Conservation (phyloP, 2,113 vertebrate genomes). For the Pseudorasbora parva region DNA sequence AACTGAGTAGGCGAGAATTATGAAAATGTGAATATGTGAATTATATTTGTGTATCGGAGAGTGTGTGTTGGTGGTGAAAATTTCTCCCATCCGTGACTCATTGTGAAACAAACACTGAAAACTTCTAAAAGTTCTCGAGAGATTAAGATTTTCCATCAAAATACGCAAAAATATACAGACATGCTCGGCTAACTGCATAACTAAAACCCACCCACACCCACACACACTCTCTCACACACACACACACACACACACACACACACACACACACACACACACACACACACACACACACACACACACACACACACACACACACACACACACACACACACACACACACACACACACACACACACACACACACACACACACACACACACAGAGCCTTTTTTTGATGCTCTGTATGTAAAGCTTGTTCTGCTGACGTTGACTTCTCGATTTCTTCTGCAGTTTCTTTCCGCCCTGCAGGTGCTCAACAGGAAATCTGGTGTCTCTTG, state of each 20-base stretch:
- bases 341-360: too few species aligned
- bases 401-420: not conserved
- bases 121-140: not conserved
- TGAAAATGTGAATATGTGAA: not conserved
- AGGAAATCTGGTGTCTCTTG: slow-evolving; percentile 7
- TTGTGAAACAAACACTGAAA: not conserved
- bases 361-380: too few species aligned
- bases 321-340: too few species aligned
- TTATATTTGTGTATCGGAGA: not conserved
- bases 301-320: too few species aligned
- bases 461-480: slow-evolving; percentile 31
- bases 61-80: not conserved
- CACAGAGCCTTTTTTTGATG: too few species aligned
- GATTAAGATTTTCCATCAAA: slow-evolving; percentile 1
- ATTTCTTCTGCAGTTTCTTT: slow-evolving; percentile 23
- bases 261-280: too few species aligned
- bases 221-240: too few species aligned
- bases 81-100: not conserved
- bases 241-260: too few species aligned
- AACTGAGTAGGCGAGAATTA: not conserved
- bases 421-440: not conserved
- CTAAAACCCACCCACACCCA: not conserved
- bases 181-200: not conserved
- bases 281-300: too few species aligned
- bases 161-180: not conserved